Conservation (phyloP, 2,113 vertebrate species). For the Ophiodon elongatus region DNA sequence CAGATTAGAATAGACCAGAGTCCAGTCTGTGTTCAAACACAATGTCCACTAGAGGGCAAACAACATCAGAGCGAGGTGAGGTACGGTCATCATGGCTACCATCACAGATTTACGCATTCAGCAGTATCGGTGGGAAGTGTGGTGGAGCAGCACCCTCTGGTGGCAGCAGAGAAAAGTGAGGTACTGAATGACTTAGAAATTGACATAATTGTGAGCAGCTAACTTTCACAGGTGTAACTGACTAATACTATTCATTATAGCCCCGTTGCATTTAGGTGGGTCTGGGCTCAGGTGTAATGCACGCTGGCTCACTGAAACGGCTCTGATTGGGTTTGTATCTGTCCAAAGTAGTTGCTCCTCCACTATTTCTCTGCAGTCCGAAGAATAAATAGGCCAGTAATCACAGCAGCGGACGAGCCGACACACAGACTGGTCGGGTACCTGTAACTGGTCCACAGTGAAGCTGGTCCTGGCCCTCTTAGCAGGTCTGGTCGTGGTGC, state of each 20-base stretch:
- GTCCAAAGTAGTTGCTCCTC: neutral
- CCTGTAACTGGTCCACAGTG: conserved; percentile 97
- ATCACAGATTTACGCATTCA: neutral
- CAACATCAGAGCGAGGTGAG: neutral
- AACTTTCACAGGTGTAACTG: no score
- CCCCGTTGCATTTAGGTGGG: no score
- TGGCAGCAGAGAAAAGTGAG: neutral
- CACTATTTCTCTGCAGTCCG: neutral
- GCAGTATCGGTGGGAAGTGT: neutral
- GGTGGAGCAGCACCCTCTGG: neutral
- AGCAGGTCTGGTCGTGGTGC: conserved; percentile 89
- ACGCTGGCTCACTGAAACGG: no score
- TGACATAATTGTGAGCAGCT: neutral
- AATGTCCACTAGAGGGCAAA: conserved; percentile 28
- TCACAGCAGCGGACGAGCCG: neutral
- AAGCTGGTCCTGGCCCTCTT: conserved; percentile 99
- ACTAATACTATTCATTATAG: no score
- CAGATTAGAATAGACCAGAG: neutral
- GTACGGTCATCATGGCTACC: no score
- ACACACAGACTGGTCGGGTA: conserved; percentile 75
- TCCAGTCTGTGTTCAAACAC: neutral
- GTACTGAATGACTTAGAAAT: neutral
- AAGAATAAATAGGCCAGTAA: neutral
- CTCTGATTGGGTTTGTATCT: neutral
- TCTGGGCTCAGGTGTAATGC: no score